phyloP scores from a whole-genome alignment of 2,888 invertebrate genomes.

The Achlya flavicornis region DNA sequence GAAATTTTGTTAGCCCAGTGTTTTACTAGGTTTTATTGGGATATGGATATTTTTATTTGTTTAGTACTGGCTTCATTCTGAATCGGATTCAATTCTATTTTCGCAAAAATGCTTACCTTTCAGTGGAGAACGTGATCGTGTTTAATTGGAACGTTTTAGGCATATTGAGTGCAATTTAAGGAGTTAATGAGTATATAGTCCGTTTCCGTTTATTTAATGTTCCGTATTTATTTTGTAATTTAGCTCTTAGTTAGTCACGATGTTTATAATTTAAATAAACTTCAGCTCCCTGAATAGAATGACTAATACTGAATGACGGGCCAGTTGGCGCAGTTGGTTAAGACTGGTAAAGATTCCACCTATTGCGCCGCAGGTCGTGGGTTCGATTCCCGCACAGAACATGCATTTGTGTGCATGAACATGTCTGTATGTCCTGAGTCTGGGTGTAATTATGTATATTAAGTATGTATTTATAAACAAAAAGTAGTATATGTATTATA shows the following conservation, averaged over 20 bases:
- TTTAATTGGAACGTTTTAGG: constrained; percentile 6
- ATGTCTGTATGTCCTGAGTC: no score
- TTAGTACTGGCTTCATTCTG: background rate
- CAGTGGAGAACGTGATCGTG: background rate
- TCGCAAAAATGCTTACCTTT: background rate
- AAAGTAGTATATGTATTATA: no score
- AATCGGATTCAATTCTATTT: background rate
- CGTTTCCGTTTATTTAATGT: background rate
- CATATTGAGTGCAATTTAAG: constrained; percentile 2
- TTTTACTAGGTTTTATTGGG: constrained; percentile 8
- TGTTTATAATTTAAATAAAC: no score
- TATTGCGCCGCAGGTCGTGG: no score
- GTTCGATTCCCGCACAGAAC: no score
- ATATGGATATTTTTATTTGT: constrained; percentile 9
- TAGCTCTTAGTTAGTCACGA: background rate
- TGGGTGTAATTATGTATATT: no score
- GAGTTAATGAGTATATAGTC: background rate
- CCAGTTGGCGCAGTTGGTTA: no score
- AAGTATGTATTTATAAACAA: no score
- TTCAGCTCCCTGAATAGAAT: no score
- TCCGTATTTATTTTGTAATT: background rate
- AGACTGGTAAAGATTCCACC: no score
- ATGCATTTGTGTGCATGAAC: no score
- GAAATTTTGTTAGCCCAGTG: constrained; percentile 17
- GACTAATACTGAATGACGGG: no score